Base-by-base conservation (phyloP, 2,113 vertebrate genomes). In the Physeter macrocephalus region DNA sequence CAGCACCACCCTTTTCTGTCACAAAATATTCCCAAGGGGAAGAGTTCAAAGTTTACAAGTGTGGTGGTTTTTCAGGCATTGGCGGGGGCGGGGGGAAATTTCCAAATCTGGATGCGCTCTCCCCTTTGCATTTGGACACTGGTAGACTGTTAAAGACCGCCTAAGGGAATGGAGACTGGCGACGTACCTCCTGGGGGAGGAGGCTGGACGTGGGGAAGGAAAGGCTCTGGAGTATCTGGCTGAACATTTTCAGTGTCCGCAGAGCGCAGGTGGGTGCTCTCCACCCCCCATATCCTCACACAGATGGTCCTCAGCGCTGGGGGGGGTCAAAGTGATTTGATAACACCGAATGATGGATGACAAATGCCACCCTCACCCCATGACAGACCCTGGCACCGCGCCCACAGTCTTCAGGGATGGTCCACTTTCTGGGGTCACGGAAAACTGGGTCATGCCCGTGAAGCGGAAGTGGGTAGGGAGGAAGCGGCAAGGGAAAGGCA, bases 41-140 rank as follows among this genome's bases (percentile, higher is more conserved):
- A 75, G n/a, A 59, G 21, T 46, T 67, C 59, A 54, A 36, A 46
- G 54, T 87, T 95, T 34, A 5, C 15, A 83, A 72, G 5, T 11
- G 18, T 31, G 31, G 39, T 75, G 62, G 61, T n/a, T 83, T 88
- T 13, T 74, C 43, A 81, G 59, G 75, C 41, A 34, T 23, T 41
- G 9, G 2, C 1, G 52, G 12, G 6, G 34, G n/a, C n/a, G 41
- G 54, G 29, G 2, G 2, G 10, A 29, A 4, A 15, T 52, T 59
- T 61, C 21, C 41, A 78, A 27, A 49, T 41, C 64, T 36, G 82
- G 43, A 71, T 46, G 36, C 15, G 21, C 6, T 29, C 9, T 36
- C 52, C 49, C 21, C 13, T 43, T 95, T 57, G n/a, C 67, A 77
- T 62, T n/a, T 66, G 71, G 67, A 84, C 23, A 6, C 11, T 34